These are phyloP conservation scores for Drymodes brunneopygia DNA, from an alignment of 2,113 vertebrate species.

Conservation along the genomic window DNA sequence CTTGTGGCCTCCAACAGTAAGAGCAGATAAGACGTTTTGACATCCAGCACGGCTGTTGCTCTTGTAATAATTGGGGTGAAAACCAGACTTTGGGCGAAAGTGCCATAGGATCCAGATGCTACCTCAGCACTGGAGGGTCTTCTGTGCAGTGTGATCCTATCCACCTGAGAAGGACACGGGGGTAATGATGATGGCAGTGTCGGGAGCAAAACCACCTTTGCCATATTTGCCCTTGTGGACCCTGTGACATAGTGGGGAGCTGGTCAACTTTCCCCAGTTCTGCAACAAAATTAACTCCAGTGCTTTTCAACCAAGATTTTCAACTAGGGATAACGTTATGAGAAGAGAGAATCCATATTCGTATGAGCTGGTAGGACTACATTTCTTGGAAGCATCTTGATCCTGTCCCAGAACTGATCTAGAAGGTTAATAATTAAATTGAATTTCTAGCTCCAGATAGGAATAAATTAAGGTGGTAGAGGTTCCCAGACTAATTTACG, in stretches of 20 bases:
- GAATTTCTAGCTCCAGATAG: not conserved
- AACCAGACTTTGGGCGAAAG: not conserved
- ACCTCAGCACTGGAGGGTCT: rapidly evolving
- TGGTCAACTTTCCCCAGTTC: too few relatives aligned
- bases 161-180: rapidly evolving
- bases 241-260: rapidly evolving
- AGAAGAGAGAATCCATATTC: not conserved
- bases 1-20: not conserved
- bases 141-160: rapidly evolving
- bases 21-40: not conserved
- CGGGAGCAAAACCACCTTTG: rapidly evolving
- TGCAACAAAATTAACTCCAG: not conserved
- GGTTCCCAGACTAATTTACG: not conserved
- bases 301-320: not conserved
- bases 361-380: not conserved
- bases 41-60: rapidly evolving
- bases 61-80: rapidly evolving
- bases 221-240: rapidly evolving
- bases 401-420: not conserved
- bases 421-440: not conserved
- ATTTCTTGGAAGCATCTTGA: not conserved
- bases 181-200: rapidly evolving
- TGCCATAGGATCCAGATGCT: not conserved
- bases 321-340: not conserved
- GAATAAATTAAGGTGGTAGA: not conserved